Percentiles rank a stretch among this genome's conserved stretches.
phyloP scores from a whole-genome alignment of 2,113 vertebrate genomes.

The Sapajus apella region DNA sequence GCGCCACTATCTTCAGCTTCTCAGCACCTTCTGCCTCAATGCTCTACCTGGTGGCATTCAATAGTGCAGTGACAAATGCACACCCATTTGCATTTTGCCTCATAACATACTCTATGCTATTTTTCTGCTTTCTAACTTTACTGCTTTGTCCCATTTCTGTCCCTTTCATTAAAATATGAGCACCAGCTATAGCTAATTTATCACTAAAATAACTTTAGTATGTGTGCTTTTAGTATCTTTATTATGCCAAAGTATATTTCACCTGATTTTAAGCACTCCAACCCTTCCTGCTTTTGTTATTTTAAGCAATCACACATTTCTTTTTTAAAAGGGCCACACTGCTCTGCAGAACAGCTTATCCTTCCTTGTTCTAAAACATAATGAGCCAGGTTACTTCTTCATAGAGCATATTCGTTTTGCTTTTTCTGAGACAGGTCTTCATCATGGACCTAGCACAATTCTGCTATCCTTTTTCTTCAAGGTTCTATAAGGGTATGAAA shows the following conservation, averaged over 20 bases:
- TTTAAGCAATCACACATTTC: background rate
- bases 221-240: background rate
- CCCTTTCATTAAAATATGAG: background rate
- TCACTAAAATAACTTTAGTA: background rate
- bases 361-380: slow-evolving; percentile 11
- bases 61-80: no score
- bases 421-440: background rate
- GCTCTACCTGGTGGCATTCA: background rate
- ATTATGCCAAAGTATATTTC: background rate
- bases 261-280: background rate
- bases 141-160: background rate
- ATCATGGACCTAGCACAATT: background rate
- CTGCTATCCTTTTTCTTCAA: background rate
- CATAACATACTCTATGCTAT: background rate
- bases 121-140: background rate
- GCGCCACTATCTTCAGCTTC: background rate
- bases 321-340: background rate
- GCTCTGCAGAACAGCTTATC: background rate
- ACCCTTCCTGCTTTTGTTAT: background rate
- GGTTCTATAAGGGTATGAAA: background rate
- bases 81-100: background rate
- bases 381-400: background rate
- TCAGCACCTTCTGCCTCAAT: background rate
- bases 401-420: background rate
- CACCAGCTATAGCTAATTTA: background rate